phyloP scores from a whole-genome alignment of 2,888 invertebrate genomes.

The Liodrosophila aerea region DNA sequence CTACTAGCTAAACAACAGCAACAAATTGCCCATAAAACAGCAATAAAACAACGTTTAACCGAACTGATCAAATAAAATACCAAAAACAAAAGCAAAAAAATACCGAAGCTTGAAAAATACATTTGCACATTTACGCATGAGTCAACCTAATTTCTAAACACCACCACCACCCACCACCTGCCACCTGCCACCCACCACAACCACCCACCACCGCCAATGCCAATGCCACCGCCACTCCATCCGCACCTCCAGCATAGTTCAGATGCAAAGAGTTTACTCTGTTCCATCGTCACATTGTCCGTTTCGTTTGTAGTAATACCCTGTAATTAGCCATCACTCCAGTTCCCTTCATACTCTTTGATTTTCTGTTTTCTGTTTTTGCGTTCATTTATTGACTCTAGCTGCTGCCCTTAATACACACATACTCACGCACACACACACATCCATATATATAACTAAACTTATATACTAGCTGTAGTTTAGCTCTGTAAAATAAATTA shows the following conservation, averaged over 20 bases:
- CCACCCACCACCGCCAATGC: constrained; percentile 20
- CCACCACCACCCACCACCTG: constrained; percentile 33
- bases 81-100: constrained; percentile 40
- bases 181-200: constrained; percentile 11
- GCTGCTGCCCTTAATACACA: constrained; percentile 54
- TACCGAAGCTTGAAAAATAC: constrained; percentile 82
- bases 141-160: constrained; percentile 80
- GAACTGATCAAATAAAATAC: constrained; percentile 25
- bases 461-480: constrained; percentile 41
- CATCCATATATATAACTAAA: constrained; percentile 51
- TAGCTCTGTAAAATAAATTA: constrained; percentile 57
- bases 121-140: constrained; percentile 83
- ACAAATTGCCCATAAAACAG: constrained; percentile 36
- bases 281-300: constrained; percentile 40
- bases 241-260: constrained; percentile 41
- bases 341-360: background rate
- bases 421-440: constrained; percentile 20
- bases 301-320: background rate
- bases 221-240: constrained; percentile 22
- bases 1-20: constrained; percentile 25
- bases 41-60: constrained; percentile 44
- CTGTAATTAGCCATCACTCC: background rate
- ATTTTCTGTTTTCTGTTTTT: constrained; percentile 1
- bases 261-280: constrained; percentile 23
- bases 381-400: constrained; percentile 34